A percentile compares a stretch with the other conserved stretches of the same genome.
Conservation (phyloP, 2,888 invertebrate species). For the Heliconius ethilla region DNA sequence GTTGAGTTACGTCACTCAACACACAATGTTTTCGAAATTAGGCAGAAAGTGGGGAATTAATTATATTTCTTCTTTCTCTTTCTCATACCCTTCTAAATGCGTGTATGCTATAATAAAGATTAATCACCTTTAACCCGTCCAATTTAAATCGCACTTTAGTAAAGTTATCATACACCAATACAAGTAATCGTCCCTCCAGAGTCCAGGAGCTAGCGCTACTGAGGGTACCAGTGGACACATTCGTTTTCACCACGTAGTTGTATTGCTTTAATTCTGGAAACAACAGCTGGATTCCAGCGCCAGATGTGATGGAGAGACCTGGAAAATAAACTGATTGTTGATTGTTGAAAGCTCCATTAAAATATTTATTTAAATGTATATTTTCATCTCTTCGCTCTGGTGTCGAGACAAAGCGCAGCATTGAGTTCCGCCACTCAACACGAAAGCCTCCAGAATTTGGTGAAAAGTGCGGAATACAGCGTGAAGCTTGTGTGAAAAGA, state of each 20-base stretch:
- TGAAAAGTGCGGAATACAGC: no score
- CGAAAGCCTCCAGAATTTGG: no score
- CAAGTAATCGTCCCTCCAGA: conserved; percentile 59
- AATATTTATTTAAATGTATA: no score
- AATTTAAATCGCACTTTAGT: conserved; percentile 60
- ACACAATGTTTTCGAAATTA: background rate
- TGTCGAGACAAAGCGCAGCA: no score
- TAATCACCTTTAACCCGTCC: conserved; percentile 61
- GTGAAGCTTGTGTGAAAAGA: no score
- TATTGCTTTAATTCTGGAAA: conserved; percentile 65
- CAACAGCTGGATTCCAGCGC: conserved; percentile 57
- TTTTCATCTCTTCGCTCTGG: no score
- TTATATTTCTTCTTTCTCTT: no score
- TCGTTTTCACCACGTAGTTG: conserved; percentile 61
- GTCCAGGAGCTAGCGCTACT: conserved; percentile 64
- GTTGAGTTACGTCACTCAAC: background rate
- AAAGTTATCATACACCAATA: conserved; percentile 64
- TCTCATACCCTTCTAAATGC: no score
- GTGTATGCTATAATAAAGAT: no score
- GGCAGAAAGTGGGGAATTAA: background rate
- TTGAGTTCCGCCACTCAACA: no score
- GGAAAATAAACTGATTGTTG: conserved; percentile 40
- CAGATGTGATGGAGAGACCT: conserved; percentile 51
- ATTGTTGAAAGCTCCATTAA: no score
- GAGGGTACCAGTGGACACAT: conserved; percentile 63